phyloP scores from a whole-genome alignment of 2,113 vertebrate species.

The Syngnathus typhle region DNA sequence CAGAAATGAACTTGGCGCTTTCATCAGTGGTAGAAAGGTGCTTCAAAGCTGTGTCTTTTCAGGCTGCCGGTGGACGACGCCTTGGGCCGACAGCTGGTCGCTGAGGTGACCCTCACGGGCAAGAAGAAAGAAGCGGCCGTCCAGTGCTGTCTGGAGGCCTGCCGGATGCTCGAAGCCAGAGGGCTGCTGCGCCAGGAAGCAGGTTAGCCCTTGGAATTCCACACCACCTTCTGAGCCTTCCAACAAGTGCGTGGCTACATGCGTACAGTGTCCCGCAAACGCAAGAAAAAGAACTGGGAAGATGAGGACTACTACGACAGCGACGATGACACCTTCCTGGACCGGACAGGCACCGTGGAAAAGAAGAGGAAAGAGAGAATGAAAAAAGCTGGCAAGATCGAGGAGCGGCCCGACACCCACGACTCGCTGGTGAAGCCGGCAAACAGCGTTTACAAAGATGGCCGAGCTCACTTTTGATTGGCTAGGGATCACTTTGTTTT shows the following conservation, averaged over 20 bases:
- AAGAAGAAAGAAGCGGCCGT: constrained; percentile 92
- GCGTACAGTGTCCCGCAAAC: constrained; percentile 85
- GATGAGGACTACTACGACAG: constrained; percentile 97
- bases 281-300: constrained; percentile 96
- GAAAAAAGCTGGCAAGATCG: constrained; percentile 94
- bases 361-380: constrained; percentile 90
- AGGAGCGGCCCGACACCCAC: constrained; percentile 86
- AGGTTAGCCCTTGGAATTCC: constrained; percentile 61
- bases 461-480: no score
- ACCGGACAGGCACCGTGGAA: constrained; percentile 89
- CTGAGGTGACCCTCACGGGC: constrained; percentile 85
- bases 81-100: constrained; percentile 84
- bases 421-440: constrained; percentile 78
- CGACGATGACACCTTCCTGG: constrained; percentile 94
- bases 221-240: background rate
- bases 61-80: constrained; percentile 93
- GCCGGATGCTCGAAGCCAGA: constrained; percentile 88
- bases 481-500: background rate
- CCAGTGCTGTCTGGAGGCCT: constrained; percentile 89
- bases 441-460: background rate
- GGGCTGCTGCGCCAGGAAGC: constrained; percentile 95
- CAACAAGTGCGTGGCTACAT: background rate
- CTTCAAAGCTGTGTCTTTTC: constrained; percentile 1
- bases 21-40: background rate
- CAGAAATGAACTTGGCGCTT: no score